These are phyloP conservation scores for Sebastes diploproa DNA, from an alignment of 2,797 vertebrate genomes.

Conservation along the genomic window DNA sequence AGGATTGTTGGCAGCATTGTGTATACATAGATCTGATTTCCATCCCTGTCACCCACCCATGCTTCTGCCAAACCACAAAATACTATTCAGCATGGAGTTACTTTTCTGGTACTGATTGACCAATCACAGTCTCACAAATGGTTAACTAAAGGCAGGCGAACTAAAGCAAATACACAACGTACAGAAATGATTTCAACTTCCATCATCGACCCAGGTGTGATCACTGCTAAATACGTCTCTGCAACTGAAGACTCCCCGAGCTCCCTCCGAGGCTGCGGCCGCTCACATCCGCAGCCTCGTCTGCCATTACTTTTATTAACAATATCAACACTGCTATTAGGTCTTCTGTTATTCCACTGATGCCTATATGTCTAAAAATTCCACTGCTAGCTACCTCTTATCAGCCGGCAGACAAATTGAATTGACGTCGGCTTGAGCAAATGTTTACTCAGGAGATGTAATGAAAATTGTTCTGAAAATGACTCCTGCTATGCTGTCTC, in stretches of 20 bases:
- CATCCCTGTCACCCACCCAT: constrained; percentile 35
- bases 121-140: constrained; percentile 35
- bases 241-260: constrained; percentile 71
- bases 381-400: constrained; percentile 70
- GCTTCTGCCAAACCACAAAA: constrained; percentile 43
- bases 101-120: constrained; percentile 40
- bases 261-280: constrained; percentile 41
- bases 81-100: constrained; percentile 30
- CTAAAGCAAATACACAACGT: constrained; percentile 56
- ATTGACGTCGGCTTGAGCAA: constrained; percentile 75
- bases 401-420: constrained; percentile 74
- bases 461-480: constrained; percentile 77
- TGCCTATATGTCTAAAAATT: constrained; percentile 62
- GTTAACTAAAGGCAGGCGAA: constrained; percentile 42
- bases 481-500: constrained; percentile 73
- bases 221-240: constrained; percentile 49
- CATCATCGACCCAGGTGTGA: constrained; percentile 58
- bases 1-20: constrained; percentile 25
- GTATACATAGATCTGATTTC: constrained; percentile 47
- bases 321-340: constrained; percentile 71
- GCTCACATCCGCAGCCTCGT: constrained; percentile 52
- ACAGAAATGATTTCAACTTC: constrained; percentile 54
- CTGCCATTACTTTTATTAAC: constrained; percentile 70
- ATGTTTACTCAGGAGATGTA: constrained; percentile 78
- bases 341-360: constrained; percentile 69